Conservation (phyloP, 2,113 vertebrate species). For the Irena cyanogastra region DNA sequence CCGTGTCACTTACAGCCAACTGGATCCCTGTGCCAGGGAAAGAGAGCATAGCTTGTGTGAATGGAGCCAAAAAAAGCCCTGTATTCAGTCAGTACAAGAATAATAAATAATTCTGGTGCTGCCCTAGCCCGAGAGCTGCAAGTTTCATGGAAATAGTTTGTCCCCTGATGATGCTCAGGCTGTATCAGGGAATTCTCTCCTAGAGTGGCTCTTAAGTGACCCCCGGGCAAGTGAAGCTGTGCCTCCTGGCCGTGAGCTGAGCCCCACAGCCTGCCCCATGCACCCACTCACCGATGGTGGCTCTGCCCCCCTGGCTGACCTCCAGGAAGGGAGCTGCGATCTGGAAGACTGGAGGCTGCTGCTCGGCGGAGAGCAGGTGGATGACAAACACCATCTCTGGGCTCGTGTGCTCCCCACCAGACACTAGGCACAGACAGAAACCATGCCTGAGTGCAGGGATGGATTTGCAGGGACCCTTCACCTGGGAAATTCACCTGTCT, state of each 20-base stretch:
- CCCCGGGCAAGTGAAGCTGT: not conserved
- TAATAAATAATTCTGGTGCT: not conserved
- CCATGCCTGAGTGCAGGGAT: not conserved
- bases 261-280: not conserved
- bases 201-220: not conserved
- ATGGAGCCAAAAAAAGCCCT: not conserved
- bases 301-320: slow-evolving; percentile 82
- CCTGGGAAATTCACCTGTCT: not conserved
- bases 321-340: slow-evolving; percentile 82
- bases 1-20: slow-evolving; percentile 76
- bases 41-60: not conserved
- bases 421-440: slow-evolving; percentile 73
- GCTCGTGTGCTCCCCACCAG: slow-evolving; percentile 84
- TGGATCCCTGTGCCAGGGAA: slow-evolving; percentile 72
- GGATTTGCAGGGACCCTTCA: not conserved
- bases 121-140: not conserved
- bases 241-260: not conserved
- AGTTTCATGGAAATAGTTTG: not conserved
- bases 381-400: slow-evolving; percentile 88
- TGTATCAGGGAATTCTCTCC: not conserved
- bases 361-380: slow-evolving; percentile 79
- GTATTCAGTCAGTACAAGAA: not conserved
- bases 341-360: slow-evolving; percentile 83
- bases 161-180: not conserved
- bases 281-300: slow-evolving; percentile 80